phyloP scores from a whole-genome alignment of 2,113 vertebrate genomes.

The Rhegmatorhina hoffmannsi region DNA sequence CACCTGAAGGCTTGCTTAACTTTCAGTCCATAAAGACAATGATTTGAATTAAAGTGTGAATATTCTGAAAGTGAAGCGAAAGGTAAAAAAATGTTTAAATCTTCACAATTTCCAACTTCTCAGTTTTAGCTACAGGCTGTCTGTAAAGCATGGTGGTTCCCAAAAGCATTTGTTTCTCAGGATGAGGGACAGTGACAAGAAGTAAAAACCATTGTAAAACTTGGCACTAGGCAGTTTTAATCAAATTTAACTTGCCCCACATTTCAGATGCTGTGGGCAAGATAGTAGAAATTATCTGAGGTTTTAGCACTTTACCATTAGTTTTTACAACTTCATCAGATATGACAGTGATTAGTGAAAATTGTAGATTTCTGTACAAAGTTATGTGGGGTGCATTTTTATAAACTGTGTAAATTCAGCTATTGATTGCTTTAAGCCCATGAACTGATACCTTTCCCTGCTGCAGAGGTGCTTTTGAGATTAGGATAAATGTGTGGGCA shows the following conservation, averaged over 20 bases:
- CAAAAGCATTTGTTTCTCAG: not conserved
- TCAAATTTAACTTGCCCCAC: not conserved
- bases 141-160: not conserved
- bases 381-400: not conserved
- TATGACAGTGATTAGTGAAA: not conserved
- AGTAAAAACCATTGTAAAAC: not conserved
- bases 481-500: not conserved
- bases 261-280: not conserved
- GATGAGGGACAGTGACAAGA: not conserved
- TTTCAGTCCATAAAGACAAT: not conserved
- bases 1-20: not conserved
- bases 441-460: not conserved
- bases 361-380: not conserved
- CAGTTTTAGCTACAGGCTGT: not conserved
- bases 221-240: not conserved
- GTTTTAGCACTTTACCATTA: not conserved
- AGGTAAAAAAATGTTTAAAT: not conserved
- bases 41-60: not conserved
- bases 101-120: not conserved
- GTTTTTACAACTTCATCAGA: not conserved
- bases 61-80: not conserved
- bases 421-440: not conserved
- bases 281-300: not conserved
- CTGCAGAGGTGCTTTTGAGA: not conserved
- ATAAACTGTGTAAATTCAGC: not conserved